phyloP scores from a whole-genome alignment of 2,113 vertebrate species.

The Brachypodius melanocephalos region DNA sequence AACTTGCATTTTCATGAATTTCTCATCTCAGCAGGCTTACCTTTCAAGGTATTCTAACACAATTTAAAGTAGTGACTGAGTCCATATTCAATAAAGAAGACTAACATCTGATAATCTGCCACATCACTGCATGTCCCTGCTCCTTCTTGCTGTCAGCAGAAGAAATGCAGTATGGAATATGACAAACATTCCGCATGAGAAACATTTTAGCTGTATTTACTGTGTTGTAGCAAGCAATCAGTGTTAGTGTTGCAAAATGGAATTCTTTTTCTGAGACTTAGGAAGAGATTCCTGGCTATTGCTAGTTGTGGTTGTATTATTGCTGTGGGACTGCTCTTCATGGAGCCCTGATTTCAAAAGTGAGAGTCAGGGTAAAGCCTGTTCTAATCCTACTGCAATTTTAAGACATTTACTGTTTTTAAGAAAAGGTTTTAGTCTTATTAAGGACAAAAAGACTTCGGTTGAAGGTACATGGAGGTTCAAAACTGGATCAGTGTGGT shows the following conservation, averaged over 20 bases:
- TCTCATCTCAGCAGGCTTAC: background rate
- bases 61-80: background rate
- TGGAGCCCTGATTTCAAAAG: background rate
- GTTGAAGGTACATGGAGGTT: background rate
- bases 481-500: background rate
- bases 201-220: background rate
- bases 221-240: background rate
- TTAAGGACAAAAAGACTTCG: background rate
- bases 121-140: background rate
- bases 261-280: background rate
- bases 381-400: background rate
- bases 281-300: background rate
- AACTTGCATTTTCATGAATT: background rate
- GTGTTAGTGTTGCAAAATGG: background rate
- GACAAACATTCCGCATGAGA: background rate
- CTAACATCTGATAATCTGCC: background rate
- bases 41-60: background rate
- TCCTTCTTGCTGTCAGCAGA: background rate
- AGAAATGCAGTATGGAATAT: background rate
- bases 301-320: background rate
- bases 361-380: background rate
- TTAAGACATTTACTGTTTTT: background rate
- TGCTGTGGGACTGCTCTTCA: background rate
- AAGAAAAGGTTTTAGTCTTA: background rate
- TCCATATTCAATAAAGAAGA: background rate